Base-by-base conservation (phyloP, 2,113 vertebrate species). In the Phalacrocorax carbo region DNA sequence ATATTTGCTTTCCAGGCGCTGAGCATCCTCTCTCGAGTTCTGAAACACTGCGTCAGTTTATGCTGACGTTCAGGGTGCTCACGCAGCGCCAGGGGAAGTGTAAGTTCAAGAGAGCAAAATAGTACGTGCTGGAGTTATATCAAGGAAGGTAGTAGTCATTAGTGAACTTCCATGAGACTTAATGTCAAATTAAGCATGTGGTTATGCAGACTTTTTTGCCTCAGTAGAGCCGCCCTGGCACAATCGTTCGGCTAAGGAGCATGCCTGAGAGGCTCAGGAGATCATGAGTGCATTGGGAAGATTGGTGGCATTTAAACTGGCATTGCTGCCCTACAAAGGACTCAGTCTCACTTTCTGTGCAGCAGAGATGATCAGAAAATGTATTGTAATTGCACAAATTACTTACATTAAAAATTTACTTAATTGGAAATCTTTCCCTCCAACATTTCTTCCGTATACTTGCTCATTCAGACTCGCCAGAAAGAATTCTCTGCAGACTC, bases 281-380 rank as follows among this genome's bases (percentile, higher is more conserved):
- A 7, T 30, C 5, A 1, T 9, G 57, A 71, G 34, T 11, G 13
- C 5, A 0, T 0, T 34, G 68, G 11, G 14, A 22, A 27, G 13
- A 6, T 10, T 65, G 75, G 42, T 42, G 20, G 18, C 9, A 3
- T 42, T 55, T 69, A 20, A 38, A 64, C 13, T 27, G 42, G 19
- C 19, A 8, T 25, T 52, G 36, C 36, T 52, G 30, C 76, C 15
- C 15, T 62, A 0, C 1, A 21, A 32, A 62, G 30, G 66, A 11
- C 80, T 60, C 0, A 0, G 15, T 40, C 12, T 71, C 48, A 19
- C 7, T 3, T 58, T 64, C 32, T 34, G 38, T 48, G 65, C 30
- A 48, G 30, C 57, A 42, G 10, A 65, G n/a, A 15, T 0, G 0
- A n/a, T 11, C 26, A 80, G 64, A 69, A 16, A 12, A 36, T 11